A percentile compares a stretch with the other conserved stretches of the same genome.
Conservation (phyloP, 2,113 vertebrate genomes). For the Dolichotis patagonum region DNA sequence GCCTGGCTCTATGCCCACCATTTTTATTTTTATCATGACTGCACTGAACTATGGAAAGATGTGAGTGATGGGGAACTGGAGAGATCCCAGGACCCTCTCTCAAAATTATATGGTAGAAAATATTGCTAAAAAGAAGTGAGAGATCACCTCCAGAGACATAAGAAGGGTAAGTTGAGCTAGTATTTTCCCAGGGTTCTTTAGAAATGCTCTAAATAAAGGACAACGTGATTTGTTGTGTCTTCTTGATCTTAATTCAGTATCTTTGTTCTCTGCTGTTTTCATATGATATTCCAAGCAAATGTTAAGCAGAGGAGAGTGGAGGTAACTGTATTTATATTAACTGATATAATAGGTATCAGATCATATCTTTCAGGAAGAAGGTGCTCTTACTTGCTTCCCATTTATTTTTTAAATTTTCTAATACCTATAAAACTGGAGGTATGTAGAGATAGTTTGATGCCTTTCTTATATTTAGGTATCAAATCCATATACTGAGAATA, state of each 20-base stretch:
- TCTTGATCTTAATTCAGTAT: slow-evolving; percentile 55
- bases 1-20: accelerated
- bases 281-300: background rate
- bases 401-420: background rate
- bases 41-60: background rate
- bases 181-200: slow-evolving; percentile 25
- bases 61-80: background rate
- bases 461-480: background rate
- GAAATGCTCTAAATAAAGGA: slow-evolving; percentile 23
- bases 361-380: background rate
- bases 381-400: background rate
- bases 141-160: background rate
- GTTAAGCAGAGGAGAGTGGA: background rate
- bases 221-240: slow-evolving; percentile 26
- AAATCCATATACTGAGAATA: background rate
- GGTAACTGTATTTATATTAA: background rate
- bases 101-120: slow-evolving; percentile 46
- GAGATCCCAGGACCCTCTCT: background rate
- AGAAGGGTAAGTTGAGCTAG: slow-evolving; percentile 15
- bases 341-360: background rate
- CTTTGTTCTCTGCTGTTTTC: slow-evolving; percentile 46
- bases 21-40: background rate
- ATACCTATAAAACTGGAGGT: background rate
- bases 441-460: background rate
- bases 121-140: background rate